Percentiles rank a stretch among this genome's conserved stretches.
phyloP scores from a whole-genome alignment of 2,888 invertebrate genomes.

The Drosophila testacea region DNA sequence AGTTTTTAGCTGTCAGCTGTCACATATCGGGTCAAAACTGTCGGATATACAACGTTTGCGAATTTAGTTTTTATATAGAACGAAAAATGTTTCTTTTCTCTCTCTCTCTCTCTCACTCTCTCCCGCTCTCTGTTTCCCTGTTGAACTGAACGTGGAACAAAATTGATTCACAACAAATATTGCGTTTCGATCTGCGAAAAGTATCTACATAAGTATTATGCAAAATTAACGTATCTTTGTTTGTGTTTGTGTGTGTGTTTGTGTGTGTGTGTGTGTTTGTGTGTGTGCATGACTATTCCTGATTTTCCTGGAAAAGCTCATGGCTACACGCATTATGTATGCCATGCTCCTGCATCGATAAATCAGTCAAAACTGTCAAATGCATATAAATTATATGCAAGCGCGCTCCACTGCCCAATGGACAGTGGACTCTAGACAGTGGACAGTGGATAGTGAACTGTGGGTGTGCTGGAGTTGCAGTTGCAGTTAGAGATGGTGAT shows the following conservation, averaged over 20 bases:
- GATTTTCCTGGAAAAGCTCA: constrained; percentile 76
- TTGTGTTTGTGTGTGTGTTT: constrained; percentile 16
- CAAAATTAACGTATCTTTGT: constrained; percentile 58
- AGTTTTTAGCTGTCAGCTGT: constrained; percentile 56
- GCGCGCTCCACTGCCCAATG: constrained; percentile 64
- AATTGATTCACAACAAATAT: constrained; percentile 48
- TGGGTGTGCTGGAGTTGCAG: neutral
- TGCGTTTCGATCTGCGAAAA: constrained; percentile 43
- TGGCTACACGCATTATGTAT: constrained; percentile 77
- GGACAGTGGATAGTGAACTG: constrained; percentile 29
- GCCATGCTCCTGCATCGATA: constrained; percentile 80
- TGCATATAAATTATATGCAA: constrained; percentile 82
- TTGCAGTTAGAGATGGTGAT: constrained; percentile 11
- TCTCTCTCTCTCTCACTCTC: neutral
- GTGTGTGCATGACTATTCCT: constrained; percentile 72
- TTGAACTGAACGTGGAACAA: constrained; percentile 7
- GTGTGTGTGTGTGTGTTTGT: constrained; percentile 12
- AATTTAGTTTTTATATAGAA: constrained; percentile 21
- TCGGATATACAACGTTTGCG: constrained; percentile 25
- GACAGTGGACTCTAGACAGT: constrained; percentile 20
- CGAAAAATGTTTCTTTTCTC: constrained; percentile 21
- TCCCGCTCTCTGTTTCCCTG: too few species aligned
- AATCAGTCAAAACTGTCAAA: constrained; percentile 81
- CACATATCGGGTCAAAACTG: constrained; percentile 49
- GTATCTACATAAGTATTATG: constrained; percentile 57